Base-by-base conservation (phyloP, 2,113 vertebrate genomes). In the Cepphus grylle region DNA sequence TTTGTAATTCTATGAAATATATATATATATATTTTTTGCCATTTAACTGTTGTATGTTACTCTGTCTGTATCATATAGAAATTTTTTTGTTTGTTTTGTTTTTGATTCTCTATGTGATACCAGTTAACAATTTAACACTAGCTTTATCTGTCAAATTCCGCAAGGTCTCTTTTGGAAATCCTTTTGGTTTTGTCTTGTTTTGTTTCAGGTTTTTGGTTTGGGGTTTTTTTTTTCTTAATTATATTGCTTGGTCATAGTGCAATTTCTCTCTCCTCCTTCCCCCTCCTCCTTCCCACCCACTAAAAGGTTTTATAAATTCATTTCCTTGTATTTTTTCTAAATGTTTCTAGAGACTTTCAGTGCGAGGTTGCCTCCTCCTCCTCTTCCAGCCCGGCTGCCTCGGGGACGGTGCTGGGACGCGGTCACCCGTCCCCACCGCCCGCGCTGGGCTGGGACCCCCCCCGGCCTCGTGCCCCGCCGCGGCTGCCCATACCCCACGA, bases 1-100 rank as follows among this genome's bases (percentile, higher is more conserved):
- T 98, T 98, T 98, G 98, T 98, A 98, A 99, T 97, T 99, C 98
- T 98, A 98, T 99, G 98, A 98, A 98, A 98, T 98, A 98, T 99
- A 98, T 99, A 98, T 98, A 98, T 96, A 90, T 94, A 70, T 97
- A 67, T 96, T 89, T 98, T 98, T 99, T 99, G 98, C 98, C 98
- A 98, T 99, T 98, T 98, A 98, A 98, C 97, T 98, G 98, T 99
- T 99, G 98, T 99, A 99, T 98, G 98, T 99, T 98, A 98, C 98
- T 98, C 98, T 97, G 97, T 98, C 97, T 98, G 98, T 98, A 98
- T 91, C 98, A 98, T 98, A 97, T 97, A 97, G 97, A 97, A 97
- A 32, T 96, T 96, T 93, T 96, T 97, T 97, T 70, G 82, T 74
- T 91, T 15, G 91, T 80, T 98, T 97, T 95, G 97, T 93, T 97